phyloP scores from a whole-genome alignment of 2,888 invertebrate genomes.

The Drosophila longiperda region DNA sequence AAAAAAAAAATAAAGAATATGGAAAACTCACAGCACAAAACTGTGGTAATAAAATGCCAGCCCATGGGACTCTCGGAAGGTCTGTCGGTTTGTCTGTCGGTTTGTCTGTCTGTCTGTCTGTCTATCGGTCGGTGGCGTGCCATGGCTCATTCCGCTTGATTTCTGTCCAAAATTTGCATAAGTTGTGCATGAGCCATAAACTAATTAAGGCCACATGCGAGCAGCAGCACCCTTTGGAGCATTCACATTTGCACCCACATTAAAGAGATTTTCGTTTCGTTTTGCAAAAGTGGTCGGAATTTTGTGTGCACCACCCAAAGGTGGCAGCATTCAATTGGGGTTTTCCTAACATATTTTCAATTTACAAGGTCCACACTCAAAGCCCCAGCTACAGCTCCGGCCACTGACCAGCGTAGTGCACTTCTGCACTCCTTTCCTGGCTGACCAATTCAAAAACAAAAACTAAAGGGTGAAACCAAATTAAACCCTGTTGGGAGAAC shows the following conservation, averaged over 20 bases:
- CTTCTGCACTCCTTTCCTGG: constrained; percentile 12
- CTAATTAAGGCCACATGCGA: constrained; percentile 52
- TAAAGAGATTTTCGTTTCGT: constrained; percentile 29
- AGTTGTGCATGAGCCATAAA: constrained; percentile 42
- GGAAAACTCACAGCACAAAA: constrained; percentile 31
- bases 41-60: constrained; percentile 44
- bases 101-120: background rate
- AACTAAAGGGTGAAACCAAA: constrained; percentile 27
- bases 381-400: constrained; percentile 1
- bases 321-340: constrained; percentile 41
- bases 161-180: constrained; percentile 45
- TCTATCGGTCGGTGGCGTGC: constrained; percentile 9
- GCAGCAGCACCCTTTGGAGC: constrained; percentile 8
- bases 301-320: constrained; percentile 7
- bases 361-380: constrained; percentile 36
- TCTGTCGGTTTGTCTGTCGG: background rate
- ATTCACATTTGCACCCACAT: constrained; percentile 25
- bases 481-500: constrained; percentile 2
- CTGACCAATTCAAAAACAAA: constrained; percentile 28
- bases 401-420: constrained; percentile 16
- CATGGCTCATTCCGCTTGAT: constrained; percentile 43
- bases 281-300: constrained; percentile 15
- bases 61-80: constrained; percentile 30
- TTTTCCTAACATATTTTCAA: constrained; percentile 61
- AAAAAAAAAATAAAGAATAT: constrained; percentile 5